Conservation (phyloP, 2,888 invertebrate species). For the Cylindroiulus punctatus region DNA sequence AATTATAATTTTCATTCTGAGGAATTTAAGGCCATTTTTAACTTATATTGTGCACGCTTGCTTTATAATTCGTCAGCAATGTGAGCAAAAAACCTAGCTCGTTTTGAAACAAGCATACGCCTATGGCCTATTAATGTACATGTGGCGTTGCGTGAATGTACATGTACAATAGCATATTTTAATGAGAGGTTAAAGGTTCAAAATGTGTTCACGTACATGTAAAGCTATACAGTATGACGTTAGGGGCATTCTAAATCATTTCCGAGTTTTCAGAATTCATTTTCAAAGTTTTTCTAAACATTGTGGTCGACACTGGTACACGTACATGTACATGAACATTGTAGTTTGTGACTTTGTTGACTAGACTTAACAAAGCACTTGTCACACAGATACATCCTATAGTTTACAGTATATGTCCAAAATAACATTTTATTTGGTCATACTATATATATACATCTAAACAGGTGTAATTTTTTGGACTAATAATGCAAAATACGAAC, state of each 20-base stretch:
- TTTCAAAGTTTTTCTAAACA: no score
- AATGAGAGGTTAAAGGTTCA: slow-evolving; percentile 21
- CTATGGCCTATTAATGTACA: background rate
- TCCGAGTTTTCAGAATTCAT: background rate
- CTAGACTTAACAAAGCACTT: no score
- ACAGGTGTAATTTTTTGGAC: no score
- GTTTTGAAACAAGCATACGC: background rate
- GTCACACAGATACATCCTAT: no score
- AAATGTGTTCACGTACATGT: background rate
- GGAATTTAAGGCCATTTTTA: slow-evolving; percentile 45
- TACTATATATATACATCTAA: no score
- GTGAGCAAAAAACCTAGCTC: slow-evolving; percentile 2
- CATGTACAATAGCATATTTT: slow-evolving; percentile 14
- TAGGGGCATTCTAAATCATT: background rate
- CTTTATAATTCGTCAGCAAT: background rate
- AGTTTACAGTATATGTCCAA: no score
- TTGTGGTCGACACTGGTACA: no score
- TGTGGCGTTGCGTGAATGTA: background rate
- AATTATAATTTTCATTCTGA: slow-evolving; percentile 42
- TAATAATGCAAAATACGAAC: background rate
- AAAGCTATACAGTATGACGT: background rate
- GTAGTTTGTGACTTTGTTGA: no score
- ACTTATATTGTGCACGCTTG: slow-evolving; percentile 40
- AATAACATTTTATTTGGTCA: no score
- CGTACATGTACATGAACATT: no score